phyloP scores from a whole-genome alignment of 2,888 invertebrate genomes.

The Cremastinae sp. region DNA sequence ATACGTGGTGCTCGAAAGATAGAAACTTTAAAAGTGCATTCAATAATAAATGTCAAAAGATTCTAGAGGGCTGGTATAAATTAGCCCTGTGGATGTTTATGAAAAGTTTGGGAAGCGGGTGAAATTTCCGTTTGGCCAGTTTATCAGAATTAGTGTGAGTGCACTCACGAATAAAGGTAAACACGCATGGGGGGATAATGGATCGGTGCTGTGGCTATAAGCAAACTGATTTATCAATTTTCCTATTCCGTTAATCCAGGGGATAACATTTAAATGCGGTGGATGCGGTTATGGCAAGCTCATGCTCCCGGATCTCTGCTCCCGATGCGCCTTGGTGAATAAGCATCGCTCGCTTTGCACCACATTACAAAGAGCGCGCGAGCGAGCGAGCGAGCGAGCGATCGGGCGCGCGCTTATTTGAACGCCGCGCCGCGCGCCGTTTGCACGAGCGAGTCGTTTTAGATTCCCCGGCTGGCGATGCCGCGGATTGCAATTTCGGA shows the following conservation, averaged over 20 bases:
- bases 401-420: no score
- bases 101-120: no score
- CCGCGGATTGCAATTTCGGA: conserved; percentile 66
- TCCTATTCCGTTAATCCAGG: conserved; percentile 43
- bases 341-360: conserved; percentile 8
- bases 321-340: conserved; percentile 40
- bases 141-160: no score
- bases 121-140: no score
- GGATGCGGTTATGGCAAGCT: conserved; percentile 19
- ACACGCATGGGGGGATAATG: background rate
- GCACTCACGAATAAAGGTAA: no score
- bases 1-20: no score
- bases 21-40: no score
- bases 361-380: background rate
- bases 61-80: no score
- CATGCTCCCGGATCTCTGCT: conserved; percentile 39
- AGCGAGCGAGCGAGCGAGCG: background rate
- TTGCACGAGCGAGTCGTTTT: background rate
- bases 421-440: background rate
- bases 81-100: no score
- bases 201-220: background rate
- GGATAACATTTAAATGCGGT: conserved; percentile 64
- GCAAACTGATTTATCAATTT: conserved; percentile 66
- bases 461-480: conserved; percentile 41
- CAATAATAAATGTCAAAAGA: no score